Evolutionary conservation across 2,113 vertebrate species (phyloP).

Genomic region (Nerophis lumbriciformis): DNA sequence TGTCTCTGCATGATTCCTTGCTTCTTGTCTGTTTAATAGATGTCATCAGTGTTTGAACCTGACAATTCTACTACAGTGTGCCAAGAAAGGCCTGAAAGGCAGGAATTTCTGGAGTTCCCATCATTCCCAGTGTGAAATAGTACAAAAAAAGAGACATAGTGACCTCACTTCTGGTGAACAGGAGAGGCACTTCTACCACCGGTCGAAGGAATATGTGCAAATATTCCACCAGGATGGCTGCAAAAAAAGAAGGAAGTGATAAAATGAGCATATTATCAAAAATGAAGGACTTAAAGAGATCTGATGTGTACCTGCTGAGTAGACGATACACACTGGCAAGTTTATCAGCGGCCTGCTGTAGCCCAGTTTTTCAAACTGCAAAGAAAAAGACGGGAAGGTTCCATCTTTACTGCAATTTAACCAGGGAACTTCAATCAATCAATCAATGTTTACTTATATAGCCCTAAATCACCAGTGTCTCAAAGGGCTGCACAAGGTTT

Average conservation of each 20-base stretch:
- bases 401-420: neutral
- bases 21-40: no score
- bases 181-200: conserved; percentile 74
- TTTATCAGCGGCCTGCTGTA: conserved; percentile 78
- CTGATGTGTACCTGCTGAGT: conserved; percentile 76
- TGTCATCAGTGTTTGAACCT: no score
- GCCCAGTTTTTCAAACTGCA: conserved; percentile 87
- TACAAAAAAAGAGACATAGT: neutral
- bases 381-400: conserved; percentile 13
- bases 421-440: no score
- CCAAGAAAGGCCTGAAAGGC: neutral
- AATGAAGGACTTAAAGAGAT: neutral
- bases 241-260: neutral
- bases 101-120: neutral
- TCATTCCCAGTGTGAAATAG: neutral
- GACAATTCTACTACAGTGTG: neutral
- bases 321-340: conserved; percentile 79
- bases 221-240: conserved; percentile 80
- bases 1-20: no score
- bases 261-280: neutral
- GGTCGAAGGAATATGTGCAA: conserved; percentile 81
- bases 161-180: conserved; percentile 90
- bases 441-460: no score
- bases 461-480: no score
- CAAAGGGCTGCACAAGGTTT: no score